Evolutionary conservation across 1,140 invertebrate species (phyloP).

Genomic region (Rhopalosiphum maidis): DNA sequence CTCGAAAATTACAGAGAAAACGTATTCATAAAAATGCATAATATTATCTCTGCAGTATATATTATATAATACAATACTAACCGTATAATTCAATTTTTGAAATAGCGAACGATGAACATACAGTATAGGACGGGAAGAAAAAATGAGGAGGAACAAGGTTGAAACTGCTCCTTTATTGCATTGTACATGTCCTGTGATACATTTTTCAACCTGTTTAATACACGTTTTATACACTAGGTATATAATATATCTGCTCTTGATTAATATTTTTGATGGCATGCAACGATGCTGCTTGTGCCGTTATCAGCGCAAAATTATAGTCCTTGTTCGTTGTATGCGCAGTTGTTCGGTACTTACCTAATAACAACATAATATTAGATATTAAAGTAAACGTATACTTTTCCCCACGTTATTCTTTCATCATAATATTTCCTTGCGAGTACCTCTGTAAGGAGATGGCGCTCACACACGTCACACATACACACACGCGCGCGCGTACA

Average conservation of each 20-base stretch:
- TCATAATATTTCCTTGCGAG: background rate
- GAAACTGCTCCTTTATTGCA: background rate
- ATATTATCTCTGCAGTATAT: background rate
- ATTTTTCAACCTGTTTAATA: background rate
- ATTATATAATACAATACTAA: background rate
- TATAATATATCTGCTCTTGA: background rate
- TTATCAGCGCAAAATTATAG: background rate
- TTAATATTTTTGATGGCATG: constrained; percentile 6
- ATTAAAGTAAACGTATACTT: background rate
- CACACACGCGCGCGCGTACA: background rate
- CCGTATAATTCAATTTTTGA: background rate
- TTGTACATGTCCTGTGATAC: background rate
- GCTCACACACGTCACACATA: too few relatives aligned
- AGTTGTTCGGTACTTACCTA: background rate
- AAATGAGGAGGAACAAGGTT: background rate
- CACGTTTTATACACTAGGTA: background rate
- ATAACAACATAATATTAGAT: background rate
- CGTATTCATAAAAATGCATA: background rate
- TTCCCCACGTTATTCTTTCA: background rate
- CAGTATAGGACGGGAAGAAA: background rate
- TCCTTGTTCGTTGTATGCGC: background rate
- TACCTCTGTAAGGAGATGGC: background rate
- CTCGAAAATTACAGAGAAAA: background rate
- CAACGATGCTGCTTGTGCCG: background rate
- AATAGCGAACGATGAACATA: background rate